Evolutionary conservation across 2,113 vertebrate genomes (phyloP), one percentile per base, ranked within the genome.

Genomic region (Syrrhaptes paradoxus): DNA sequence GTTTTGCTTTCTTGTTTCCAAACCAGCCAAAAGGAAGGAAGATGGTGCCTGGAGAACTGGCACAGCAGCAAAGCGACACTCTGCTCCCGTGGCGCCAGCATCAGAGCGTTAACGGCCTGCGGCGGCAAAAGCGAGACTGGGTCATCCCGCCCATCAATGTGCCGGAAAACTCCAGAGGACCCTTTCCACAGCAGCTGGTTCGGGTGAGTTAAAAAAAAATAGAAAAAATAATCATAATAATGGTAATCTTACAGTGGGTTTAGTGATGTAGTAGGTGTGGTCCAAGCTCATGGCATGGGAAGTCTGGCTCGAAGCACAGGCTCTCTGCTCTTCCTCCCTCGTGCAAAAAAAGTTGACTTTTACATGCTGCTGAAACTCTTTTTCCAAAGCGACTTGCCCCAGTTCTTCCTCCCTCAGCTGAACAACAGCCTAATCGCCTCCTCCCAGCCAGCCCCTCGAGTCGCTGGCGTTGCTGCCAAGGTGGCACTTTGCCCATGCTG

Each of bases 131-230:
- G 87, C 97, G 99, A 49, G 99, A 99, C 98, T 99, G 99, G 99
- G 99, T 99, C 97, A 99, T 99, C 95, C 99, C 99, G 0, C 99
- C 99, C 12, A 99, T 99, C 98, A 99, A 99, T 12, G 99, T 99
- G 89, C 99, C 99, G 0, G 99, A 99, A 51, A 99, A 99, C 83
- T 99, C 99, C 6, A 95, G 99, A 22, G 99, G 99, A 41, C 99
- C 99, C 25, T 99, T 99, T 95, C 99, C 99, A 0, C 99, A 99
- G 98, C 99, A 99, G 98, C 99, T 99, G 57, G 99, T 99, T 93
- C 98, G 99, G 96, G 99, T 99, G 94, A 99, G 99, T 98, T 79
- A 18, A 20, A 57, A 22, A 11, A 17, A 43, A 65, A n/a, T 29
- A 29, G 34, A 22, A 15, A 11, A 22, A 15, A 11, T 9, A 11